Percentiles rank a stretch among this genome's conserved stretches.
These are phyloP conservation scores for Drosophila mercatorum DNA, from an alignment of 2,888 invertebrate genomes.

Conservation along the genomic window DNA sequence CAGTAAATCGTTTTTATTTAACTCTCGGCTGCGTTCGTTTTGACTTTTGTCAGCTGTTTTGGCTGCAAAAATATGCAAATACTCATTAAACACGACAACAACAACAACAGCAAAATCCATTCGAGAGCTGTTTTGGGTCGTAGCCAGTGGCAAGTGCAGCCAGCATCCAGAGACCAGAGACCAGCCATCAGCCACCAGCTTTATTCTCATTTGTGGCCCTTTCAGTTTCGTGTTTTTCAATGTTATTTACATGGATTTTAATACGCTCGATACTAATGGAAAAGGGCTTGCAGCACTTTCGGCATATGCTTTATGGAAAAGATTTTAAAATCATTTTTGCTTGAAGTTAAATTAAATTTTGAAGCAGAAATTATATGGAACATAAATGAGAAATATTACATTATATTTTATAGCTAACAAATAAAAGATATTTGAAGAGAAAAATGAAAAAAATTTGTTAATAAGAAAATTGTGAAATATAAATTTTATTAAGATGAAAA, in stretches of 20 bases:
- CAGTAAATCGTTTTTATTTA: slow-evolving; percentile 26
- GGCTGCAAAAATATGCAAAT: slow-evolving; percentile 23
- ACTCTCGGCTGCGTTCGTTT: slow-evolving; percentile 22
- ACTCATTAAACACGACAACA: slow-evolving; percentile 47
- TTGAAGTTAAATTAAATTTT: not conserved
- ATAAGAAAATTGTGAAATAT: no score
- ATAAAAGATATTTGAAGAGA: no score
- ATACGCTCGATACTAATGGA: not conserved
- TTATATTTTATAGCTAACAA: no score
- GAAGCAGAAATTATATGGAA: not conserved
- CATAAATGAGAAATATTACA: not conserved
- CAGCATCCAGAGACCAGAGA: no score
- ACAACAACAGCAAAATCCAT: slow-evolving; percentile 27
- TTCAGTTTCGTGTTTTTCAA: slow-evolving; percentile 16
- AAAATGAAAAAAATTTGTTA: no score
- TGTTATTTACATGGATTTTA: slow-evolving; percentile 12
- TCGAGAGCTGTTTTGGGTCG: slow-evolving; percentile 20
- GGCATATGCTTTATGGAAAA: no score
- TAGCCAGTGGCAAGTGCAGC: slow-evolving; percentile 20
- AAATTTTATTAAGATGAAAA: no score
- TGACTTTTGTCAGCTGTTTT: slow-evolving; percentile 48
- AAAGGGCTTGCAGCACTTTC: not conserved
- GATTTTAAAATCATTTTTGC: not conserved
- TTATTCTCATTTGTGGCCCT: slow-evolving; percentile 5
- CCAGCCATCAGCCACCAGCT: not conserved